Evolutionary conservation across 2,113 vertebrate species (phyloP).

Genomic region (Pollachius pollachius): DNA sequence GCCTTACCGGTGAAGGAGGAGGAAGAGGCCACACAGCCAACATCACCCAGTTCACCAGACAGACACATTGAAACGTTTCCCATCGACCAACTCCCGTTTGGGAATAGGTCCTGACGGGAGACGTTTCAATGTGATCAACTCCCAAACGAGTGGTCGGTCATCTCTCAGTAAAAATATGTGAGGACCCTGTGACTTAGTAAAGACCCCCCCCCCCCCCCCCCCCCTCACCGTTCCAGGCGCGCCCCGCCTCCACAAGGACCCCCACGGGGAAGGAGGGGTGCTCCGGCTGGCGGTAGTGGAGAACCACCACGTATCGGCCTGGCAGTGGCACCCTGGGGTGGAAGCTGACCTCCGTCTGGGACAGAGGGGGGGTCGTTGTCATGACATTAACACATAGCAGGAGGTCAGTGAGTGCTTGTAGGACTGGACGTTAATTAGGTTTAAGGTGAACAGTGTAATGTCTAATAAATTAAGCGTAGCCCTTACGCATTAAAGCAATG

Average conservation of each 20-base stretch:
- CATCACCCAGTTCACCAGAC: background rate
- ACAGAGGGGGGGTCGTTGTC: background rate
- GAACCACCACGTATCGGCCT: constrained; percentile 78
- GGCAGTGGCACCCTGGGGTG: constrained; percentile 65
- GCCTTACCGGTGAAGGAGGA: constrained; percentile 7
- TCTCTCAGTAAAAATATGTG: too few relatives aligned
- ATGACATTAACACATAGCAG: too few relatives aligned
- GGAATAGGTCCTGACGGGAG: too few relatives aligned
- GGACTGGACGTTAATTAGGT: too few relatives aligned
- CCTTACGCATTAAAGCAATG: too few relatives aligned
- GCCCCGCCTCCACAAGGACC: constrained; percentile 74
- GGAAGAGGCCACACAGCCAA: background rate
- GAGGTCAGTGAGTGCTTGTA: too few relatives aligned
- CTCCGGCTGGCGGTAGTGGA: constrained; percentile 82
- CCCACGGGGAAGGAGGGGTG: constrained; percentile 75
- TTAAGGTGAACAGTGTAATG: too few relatives aligned
- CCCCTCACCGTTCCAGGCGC: constrained; percentile 74
- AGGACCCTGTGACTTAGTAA: too few relatives aligned
- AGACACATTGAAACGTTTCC: background rate
- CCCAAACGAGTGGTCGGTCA: too few relatives aligned
- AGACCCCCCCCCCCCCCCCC: background rate
- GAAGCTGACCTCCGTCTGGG: constrained; percentile 81
- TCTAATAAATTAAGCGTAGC: too few relatives aligned
- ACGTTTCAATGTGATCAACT: too few relatives aligned
- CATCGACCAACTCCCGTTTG: background rate